A percentile compares a stretch with the other conserved stretches of the same genome.
Conservation (phyloP, 2,888 invertebrate genomes). For the Tenthredo notha region DNA sequence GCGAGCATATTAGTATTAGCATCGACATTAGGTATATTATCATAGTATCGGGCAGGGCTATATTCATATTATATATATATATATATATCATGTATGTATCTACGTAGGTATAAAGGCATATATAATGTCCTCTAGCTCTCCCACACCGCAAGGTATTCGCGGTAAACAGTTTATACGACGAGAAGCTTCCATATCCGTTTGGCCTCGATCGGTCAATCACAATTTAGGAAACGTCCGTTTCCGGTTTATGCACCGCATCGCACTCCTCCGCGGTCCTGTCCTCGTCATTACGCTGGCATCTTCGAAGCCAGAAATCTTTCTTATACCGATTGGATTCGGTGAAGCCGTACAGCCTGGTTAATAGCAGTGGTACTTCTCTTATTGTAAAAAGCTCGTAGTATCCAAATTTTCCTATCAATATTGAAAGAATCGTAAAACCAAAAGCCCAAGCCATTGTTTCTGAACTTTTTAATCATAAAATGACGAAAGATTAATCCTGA, state of each 20-base stretch:
- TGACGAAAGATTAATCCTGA: background rate
- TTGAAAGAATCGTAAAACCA: background rate
- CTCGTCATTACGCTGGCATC: background rate
- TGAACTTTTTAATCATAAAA: background rate
- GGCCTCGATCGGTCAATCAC: constrained; percentile 56
- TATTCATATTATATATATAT: constrained; percentile 3
- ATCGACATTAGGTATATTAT: constrained; percentile 41
- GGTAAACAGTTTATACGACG: constrained; percentile 54
- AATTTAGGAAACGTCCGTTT: constrained; percentile 57
- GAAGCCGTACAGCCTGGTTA: too few species aligned
- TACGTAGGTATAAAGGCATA: constrained; percentile 57
- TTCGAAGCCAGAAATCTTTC: background rate
- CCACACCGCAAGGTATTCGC: constrained; percentile 51
- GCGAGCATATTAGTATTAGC: constrained; percentile 22
- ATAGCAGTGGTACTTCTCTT: too few species aligned
- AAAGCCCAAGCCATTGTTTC: background rate
- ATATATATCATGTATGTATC: constrained; percentile 55
- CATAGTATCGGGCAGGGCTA: constrained; percentile 35
- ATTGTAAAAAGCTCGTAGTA: too few species aligned
- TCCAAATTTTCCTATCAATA: background rate
- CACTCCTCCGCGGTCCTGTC: constrained; percentile 21
- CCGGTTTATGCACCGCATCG: constrained; percentile 41
- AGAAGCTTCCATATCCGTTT: constrained; percentile 54
- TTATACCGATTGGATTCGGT: background rate
- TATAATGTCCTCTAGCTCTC: constrained; percentile 40